These are phyloP conservation scores for Chondrosia reniformis DNA, from an alignment of 37 sponge, comb jelly and placozoan species.

Conservation along the genomic window DNA sequence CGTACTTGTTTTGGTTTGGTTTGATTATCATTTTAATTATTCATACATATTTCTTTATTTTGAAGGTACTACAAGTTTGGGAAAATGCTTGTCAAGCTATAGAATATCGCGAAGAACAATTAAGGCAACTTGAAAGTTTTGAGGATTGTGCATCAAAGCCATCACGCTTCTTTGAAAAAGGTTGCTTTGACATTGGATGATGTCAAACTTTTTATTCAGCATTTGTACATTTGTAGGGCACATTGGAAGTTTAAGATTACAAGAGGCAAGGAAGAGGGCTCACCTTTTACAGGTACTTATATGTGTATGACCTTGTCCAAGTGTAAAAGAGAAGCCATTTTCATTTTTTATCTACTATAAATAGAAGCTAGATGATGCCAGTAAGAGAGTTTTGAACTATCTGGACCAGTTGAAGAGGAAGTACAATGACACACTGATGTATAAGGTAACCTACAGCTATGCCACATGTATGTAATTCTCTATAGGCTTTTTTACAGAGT, in stretches of 20 bases:
- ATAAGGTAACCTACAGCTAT: too few species aligned
- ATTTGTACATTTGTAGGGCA: background rate
- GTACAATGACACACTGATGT: too few species aligned
- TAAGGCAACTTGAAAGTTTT: slow-evolving; percentile 67
- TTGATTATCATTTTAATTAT: background rate
- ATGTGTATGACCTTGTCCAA: too few species aligned
- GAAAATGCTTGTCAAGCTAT: slow-evolving; percentile 57
- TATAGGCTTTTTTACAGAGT: too few species aligned
- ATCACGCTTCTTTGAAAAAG: slow-evolving; percentile 72
- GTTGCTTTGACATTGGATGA: background rate
- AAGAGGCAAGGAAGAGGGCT: slow-evolving; percentile 72
- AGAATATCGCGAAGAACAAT: slow-evolving; percentile 49
- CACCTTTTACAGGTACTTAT: slow-evolving; percentile 56
- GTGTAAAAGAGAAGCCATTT: too few species aligned
- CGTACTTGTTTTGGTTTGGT: background rate
- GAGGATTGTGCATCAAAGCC: slow-evolving; percentile 84
- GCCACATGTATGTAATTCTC: too few species aligned
- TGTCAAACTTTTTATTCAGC: background rate
- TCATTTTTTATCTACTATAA: too few species aligned
- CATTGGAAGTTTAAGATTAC: slow-evolving; percentile 26
- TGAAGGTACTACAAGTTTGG: slow-evolving; percentile 75
- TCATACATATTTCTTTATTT: background rate
- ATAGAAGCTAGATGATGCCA: too few species aligned
- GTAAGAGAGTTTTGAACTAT: too few species aligned
- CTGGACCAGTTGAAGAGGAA: too few species aligned